Evolutionary conservation across 2,113 vertebrate genomes (phyloP).

Genomic region (Reinhardtius hippoglossoides): DNA sequence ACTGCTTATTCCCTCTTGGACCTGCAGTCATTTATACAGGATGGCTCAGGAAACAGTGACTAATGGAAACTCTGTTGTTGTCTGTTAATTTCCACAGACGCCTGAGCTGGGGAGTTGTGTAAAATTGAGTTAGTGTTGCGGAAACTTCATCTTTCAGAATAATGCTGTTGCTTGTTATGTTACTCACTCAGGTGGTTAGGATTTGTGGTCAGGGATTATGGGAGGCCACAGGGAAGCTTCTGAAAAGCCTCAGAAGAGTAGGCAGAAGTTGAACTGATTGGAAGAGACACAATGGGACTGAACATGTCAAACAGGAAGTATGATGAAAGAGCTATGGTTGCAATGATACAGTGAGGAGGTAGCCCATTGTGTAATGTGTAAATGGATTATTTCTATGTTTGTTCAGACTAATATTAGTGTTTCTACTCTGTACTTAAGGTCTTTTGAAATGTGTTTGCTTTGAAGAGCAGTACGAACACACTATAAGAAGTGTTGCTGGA

Average conservation of each 20-base stretch:
- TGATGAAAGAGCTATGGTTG: constrained; percentile 11
- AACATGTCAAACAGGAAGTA: constrained; percentile 10
- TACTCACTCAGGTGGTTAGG: background rate
- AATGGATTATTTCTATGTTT: background rate
- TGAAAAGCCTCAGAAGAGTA: background rate
- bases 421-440: background rate
- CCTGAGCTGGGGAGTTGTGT: background rate
- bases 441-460: background rate
- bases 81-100: background rate
- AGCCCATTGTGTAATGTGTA: background rate
- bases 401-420: background rate
- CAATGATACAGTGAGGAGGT: background rate
- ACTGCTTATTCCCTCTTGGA: too few species aligned
- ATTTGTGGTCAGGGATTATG: constrained; percentile 7
- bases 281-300: background rate
- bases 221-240: background rate
- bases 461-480: background rate
- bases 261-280: background rate
- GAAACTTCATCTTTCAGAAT: background rate
- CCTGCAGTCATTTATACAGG: background rate
- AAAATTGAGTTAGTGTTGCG: background rate
- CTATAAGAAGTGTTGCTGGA: too few species aligned
- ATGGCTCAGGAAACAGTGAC: background rate
- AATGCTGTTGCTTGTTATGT: background rate
- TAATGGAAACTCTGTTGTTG: background rate